Conservation (phyloP, 2,113 vertebrate species). For the Chloebia gouldiae region DNA sequence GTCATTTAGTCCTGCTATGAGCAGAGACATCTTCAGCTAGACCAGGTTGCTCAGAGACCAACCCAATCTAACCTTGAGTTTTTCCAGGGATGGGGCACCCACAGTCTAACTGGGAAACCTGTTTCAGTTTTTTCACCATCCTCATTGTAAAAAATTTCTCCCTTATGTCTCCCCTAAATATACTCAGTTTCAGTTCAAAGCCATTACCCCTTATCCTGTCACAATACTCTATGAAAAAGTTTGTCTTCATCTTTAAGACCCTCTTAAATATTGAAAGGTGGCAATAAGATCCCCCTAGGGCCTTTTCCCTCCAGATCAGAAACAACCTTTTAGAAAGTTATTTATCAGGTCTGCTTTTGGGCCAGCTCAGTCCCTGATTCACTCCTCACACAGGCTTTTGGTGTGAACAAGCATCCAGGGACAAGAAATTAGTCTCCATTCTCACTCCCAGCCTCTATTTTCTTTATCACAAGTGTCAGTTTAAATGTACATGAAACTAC, state of each 20-base stretch:
- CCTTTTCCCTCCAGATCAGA: not conserved
- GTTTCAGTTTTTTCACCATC: not conserved
- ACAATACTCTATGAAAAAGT: not conserved
- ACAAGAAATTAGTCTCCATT: not conserved
- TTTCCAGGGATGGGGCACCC: not conserved
- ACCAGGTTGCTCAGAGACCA: not conserved
- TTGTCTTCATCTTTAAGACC: not conserved
- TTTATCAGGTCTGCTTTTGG: not conserved
- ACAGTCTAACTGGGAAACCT: not conserved
- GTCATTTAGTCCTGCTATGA: not conserved
- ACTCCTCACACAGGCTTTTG: not conserved
- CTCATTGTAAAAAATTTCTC: not conserved
- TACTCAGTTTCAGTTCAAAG: not conserved
- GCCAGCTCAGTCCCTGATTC: not conserved
- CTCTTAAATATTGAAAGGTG: not conserved
- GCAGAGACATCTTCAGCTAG: not conserved
- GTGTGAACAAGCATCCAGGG: not conserved
- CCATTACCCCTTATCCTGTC: not conserved
- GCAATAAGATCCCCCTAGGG: not conserved
- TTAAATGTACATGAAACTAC: not conserved
- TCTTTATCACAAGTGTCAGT: not conserved
- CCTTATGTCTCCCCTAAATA: not conserved
- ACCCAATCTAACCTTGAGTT: not conserved
- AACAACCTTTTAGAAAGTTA: not conserved
- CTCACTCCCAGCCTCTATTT: not conserved